phyloP scores from a whole-genome alignment of 30 jellyfish, hydroid and myxozoan species.

The Rhopilema esculentum region DNA sequence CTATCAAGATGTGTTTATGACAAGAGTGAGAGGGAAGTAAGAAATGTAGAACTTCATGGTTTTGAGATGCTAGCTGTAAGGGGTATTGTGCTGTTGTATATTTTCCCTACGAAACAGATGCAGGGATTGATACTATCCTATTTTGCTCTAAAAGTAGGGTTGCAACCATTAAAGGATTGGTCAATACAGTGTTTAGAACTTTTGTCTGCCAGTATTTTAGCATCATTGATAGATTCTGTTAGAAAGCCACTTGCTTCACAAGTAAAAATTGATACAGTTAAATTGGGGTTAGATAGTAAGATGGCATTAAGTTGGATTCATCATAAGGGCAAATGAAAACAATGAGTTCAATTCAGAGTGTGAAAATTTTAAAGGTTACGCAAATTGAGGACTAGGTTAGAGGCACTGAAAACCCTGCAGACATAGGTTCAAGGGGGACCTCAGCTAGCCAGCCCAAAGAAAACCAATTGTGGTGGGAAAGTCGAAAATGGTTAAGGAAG shows the following conservation, averaged over 20 bases:
- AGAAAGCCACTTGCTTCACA: slow-evolving; percentile 1
- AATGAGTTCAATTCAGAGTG: slow-evolving; percentile 48
- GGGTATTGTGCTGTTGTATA: slow-evolving; percentile 54
- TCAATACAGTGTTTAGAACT: slow-evolving; percentile 37
- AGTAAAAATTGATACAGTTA: slow-evolving; percentile 22
- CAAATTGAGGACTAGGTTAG: slow-evolving; percentile 28
- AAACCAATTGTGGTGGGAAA: slow-evolving; percentile 52
- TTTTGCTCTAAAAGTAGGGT: slow-evolving; percentile 25
- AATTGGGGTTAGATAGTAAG: slow-evolving; percentile 51
- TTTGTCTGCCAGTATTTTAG: slow-evolving; percentile 35
- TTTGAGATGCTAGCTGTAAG: slow-evolving; percentile 18
- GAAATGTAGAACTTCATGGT: slow-evolving; percentile 20
- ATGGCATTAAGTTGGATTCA: slow-evolving; percentile 42
- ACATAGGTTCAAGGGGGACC: slow-evolving; percentile 53
- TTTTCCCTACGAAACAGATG: slow-evolving; percentile 5
- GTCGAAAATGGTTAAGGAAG: slow-evolving; percentile 31
- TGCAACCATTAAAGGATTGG: slow-evolving; percentile 17
- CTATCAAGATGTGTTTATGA: slow-evolving; percentile 17
- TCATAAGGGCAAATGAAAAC: slow-evolving; percentile 49
- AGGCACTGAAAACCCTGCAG: slow-evolving; percentile 38
- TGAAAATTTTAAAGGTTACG: slow-evolving; percentile 11
- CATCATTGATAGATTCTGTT: slow-evolving; percentile 12
- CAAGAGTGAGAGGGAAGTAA: slow-evolving; percentile 5
- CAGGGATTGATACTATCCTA: slow-evolving; percentile 28
- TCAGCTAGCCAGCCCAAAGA: neutral